A percentile compares a stretch with the other conserved stretches of the same genome.
These are phyloP conservation scores for Caenorhabditis remanei DNA, from an alignment of 1,140 invertebrate species.

Conservation along the genomic window DNA sequence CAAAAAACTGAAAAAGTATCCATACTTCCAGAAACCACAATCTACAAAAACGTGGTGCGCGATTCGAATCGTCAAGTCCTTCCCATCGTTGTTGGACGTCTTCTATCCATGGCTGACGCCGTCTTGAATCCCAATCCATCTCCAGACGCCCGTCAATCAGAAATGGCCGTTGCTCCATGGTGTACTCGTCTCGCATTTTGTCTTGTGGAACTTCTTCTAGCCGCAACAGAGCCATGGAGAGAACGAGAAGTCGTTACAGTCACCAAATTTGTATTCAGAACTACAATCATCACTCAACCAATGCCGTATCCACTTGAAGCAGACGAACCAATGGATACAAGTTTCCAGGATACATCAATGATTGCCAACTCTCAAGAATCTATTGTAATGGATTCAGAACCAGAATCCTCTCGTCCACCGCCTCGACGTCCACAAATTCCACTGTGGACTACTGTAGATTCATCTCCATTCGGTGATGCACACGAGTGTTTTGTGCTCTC, in stretches of 20 bases:
- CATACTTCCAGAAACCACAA: not conserved
- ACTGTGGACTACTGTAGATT: not conserved
- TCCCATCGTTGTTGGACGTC: conserved; percentile 1
- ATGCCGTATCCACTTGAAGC: not conserved
- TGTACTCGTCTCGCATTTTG: conserved; percentile 21
- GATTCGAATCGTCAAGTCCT: not conserved
- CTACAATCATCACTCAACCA: not conserved
- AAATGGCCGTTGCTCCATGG: conserved; percentile 13
- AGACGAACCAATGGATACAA: conserved; percentile 6
- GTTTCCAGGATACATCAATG: not conserved
- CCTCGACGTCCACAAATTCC: not conserved
- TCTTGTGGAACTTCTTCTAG: conserved; percentile 1
- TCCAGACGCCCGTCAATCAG: not conserved
- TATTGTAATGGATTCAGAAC: conserved; percentile 9
- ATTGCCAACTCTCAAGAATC: conserved; percentile 2
- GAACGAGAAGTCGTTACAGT: not conserved
- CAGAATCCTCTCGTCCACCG: not conserved
- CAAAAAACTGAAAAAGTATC: not conserved
- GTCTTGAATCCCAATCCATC: not conserved
- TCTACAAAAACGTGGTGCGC: conserved; percentile 7
- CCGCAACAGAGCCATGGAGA: conserved; percentile 2
- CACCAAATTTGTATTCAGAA: conserved; percentile 28
- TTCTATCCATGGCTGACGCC: conserved; percentile 6
- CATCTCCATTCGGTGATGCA: conserved; percentile 17
- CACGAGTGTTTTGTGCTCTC: conserved; percentile 33